Percentiles rank a stretch among this genome's conserved stretches.
Conservation (phyloP, 1,140 invertebrate species). For the Hestina assimilis region DNA sequence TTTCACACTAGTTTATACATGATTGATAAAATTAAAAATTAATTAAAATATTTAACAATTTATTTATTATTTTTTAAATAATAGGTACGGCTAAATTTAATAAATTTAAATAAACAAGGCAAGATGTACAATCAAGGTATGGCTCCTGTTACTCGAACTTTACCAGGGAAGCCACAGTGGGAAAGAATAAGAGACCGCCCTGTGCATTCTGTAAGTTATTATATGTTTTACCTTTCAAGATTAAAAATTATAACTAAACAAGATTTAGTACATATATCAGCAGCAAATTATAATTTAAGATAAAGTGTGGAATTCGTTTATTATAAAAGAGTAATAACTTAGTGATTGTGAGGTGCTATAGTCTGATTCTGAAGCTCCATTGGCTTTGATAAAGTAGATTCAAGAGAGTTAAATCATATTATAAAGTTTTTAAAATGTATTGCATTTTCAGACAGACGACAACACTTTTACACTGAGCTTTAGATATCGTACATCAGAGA, state of each 20-base stretch:
- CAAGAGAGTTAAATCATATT: no score
- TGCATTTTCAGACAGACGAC: slow-evolving; percentile 81
- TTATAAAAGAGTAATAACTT: no score
- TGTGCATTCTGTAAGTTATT: slow-evolving; percentile 57
- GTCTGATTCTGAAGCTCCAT: no score
- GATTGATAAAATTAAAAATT: background rate
- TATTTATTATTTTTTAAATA: slow-evolving; percentile 2
- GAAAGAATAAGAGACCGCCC: slow-evolving; percentile 88
- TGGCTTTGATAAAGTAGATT: no score
- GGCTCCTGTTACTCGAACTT: slow-evolving; percentile 87
- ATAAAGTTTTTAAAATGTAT: background rate
- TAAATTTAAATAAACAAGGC: slow-evolving; percentile 93
- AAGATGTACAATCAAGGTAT: slow-evolving; percentile 96
- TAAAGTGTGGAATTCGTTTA: no score
- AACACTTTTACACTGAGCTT: slow-evolving; percentile 90
- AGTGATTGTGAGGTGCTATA: no score
- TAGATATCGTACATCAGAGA: slow-evolving; percentile 86
- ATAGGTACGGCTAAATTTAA: slow-evolving; percentile 88
- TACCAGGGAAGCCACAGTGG: slow-evolving; percentile 87
- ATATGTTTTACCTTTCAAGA: no score
- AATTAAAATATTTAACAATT: background rate
- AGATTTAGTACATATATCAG: no score
- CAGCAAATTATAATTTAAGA: no score
- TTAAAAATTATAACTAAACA: no score
- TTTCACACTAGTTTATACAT: background rate